These are phyloP conservation scores for Aythya baeri DNA, from an alignment of 2,113 vertebrate species.

Conservation along the genomic window DNA sequence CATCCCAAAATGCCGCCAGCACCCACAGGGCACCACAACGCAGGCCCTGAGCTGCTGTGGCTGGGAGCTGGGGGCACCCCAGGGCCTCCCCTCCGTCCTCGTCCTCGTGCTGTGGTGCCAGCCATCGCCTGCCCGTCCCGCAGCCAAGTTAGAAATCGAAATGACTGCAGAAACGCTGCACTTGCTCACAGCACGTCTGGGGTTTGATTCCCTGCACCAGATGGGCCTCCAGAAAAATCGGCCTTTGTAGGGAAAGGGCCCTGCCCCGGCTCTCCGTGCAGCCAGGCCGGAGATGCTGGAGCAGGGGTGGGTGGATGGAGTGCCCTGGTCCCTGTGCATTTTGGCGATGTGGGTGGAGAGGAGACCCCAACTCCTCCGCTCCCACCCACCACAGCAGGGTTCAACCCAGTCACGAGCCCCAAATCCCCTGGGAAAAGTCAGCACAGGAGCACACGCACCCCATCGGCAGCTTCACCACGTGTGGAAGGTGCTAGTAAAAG, in stretches of 20 bases:
- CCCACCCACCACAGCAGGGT: neutral
- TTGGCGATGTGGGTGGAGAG: neutral
- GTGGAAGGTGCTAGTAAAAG: neutral
- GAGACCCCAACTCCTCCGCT: neutral
- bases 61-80: neutral
- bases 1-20: neutral
- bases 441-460: too few relatives aligned
- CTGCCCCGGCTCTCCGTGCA: neutral
- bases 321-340: neutral
- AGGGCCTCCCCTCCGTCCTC: fast-evolving
- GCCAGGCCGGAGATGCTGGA: neutral
- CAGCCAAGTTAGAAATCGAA: neutral
- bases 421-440: too few relatives aligned
- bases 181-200: neutral
- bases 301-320: neutral
- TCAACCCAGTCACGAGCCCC: too few relatives aligned
- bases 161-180: neutral
- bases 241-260: neutral
- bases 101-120: neutral
- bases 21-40: fast-evolving
- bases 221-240: neutral
- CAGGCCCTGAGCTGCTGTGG: neutral
- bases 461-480: neutral
- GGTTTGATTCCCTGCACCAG: neutral
- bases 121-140: neutral